Evolutionary conservation across 30 jellyfish, hydroid and myxozoan genomes (phyloP).

Genomic region (Rhopilema esculentum): DNA sequence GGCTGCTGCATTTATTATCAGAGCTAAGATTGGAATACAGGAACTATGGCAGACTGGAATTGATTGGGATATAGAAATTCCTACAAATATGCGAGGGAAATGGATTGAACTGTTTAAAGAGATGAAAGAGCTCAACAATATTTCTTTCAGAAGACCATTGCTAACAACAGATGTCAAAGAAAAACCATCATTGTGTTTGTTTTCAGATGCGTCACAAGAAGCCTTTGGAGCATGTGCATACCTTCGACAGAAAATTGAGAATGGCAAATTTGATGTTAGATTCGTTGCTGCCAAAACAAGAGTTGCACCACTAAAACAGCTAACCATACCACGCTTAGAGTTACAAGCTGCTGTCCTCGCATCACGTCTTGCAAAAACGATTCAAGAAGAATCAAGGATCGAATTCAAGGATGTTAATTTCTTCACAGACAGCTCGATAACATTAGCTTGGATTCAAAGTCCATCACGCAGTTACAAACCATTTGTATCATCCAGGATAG

Average conservation of each 20-base stretch:
- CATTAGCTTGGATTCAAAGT: conserved; percentile 67
- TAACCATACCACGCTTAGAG: conserved; percentile 72
- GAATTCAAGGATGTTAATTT: conserved; percentile 36
- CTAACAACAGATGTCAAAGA: conserved; percentile 61
- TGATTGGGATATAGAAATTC: conserved; percentile 49
- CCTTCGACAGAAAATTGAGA: conserved; percentile 52
- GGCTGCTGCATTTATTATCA: conserved; percentile 72
- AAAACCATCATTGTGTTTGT: conserved; percentile 50
- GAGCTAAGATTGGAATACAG: conserved; percentile 65
- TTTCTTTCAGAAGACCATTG: conserved; percentile 50
- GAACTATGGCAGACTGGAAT: conserved; percentile 64
- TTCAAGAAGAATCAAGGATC: conserved; percentile 59
- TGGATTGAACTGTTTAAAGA: conserved; percentile 73
- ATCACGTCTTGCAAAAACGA: conserved; percentile 50
- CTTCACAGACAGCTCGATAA: conserved; percentile 64
- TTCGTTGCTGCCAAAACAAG: conserved; percentile 72
- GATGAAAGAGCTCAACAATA: conserved; percentile 54
- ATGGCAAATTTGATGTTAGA: conserved; percentile 42
- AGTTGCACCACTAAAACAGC: conserved; percentile 72
- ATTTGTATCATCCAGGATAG: conserved; percentile 67
- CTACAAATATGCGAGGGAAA: conserved; percentile 18
- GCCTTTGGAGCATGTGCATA: conserved; percentile 86
- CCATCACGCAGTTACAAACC: conserved; percentile 61
- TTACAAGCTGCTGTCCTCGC: conserved; percentile 81
- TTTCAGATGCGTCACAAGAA: conserved; percentile 70